Base-by-base conservation (phyloP, 1,140 invertebrate species). In the Stenopsyche tienmushanensis region DNA sequence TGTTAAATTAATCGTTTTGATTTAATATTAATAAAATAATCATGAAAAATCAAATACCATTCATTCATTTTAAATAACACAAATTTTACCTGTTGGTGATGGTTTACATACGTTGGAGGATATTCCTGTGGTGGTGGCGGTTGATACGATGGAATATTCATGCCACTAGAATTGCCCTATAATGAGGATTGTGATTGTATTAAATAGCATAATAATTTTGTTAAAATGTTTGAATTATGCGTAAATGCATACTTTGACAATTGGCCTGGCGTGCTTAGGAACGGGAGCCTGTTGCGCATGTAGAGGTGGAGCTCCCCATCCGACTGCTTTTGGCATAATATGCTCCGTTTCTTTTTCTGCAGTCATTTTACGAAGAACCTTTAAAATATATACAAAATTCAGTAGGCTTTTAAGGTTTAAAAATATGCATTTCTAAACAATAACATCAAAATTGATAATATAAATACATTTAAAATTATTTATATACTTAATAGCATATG, bases 291-390 rank as follows among this genome's bases (percentile, higher is more conserved):
- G 65, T 64, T 54, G 74, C 72, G 75, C 54, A 73, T 73, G 58
- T 50, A 74, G 73, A 47, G 73, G 73, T 59, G 76, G 77, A 58
- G 78, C 78, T 1, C 69, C 69, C 69, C 65, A 67, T n/a, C 66
- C 66, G 1, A 76, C 76, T 62, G 75, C 77, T 42, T 72, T 75
- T 10, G 53, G 74, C 76, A 80, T 76, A 77, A 69, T 39, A 34
- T 45, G 53, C 21, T 85, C 85, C 24, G 77, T 80, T 69, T 91
- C 89, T 76, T 92, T 93, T 71, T 95, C 93, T 18, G 91, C 92
- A 41, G 92, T 94, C 92, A 96, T 94, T 79, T 96, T 97, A 25
- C 93, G 85, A 72, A 97, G 83, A 29, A 94, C 88, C 71, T 79
- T 34, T 34, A 34, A 7, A 34, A 34, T 7, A 34, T 7, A 34